These are phyloP conservation scores for Simalia tracyae DNA, from an alignment of 2,797 vertebrate species.

Conservation along the genomic window DNA sequence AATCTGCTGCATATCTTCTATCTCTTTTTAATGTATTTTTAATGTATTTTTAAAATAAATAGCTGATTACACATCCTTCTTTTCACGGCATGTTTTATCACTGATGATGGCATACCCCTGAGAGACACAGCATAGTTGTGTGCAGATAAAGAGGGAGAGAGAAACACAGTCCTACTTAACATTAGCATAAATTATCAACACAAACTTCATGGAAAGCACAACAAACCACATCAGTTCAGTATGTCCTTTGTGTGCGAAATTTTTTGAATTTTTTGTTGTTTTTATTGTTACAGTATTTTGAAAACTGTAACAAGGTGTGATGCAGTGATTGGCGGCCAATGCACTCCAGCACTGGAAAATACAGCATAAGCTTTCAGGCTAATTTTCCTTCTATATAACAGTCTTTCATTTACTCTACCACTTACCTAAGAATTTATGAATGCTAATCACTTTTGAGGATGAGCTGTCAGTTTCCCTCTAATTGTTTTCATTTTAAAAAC, in stretches of 20 bases:
- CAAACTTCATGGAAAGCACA: background rate
- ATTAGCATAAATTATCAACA: background rate
- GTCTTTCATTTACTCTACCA: background rate
- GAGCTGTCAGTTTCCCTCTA: background rate
- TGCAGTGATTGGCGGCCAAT: background rate
- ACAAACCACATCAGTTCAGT: background rate
- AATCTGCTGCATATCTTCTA: background rate
- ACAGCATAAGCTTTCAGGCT: background rate
- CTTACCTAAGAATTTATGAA: background rate
- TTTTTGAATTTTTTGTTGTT: no score
- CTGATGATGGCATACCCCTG: background rate
- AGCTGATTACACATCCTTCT: background rate
- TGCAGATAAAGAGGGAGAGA: background rate
- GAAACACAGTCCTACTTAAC: background rate
- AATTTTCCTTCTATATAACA: no score
- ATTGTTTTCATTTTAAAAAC: background rate
- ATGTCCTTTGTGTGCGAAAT: background rate
- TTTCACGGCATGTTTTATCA: background rate
- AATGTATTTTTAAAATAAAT: background rate
- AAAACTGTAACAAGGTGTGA: background rate
- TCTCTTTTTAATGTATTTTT: background rate
- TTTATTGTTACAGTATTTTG: background rate
- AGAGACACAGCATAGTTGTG: background rate
- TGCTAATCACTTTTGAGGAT: background rate
- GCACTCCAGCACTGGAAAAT: background rate